These are phyloP conservation scores for Cinclus cinclus DNA, from an alignment of 2,113 vertebrate genomes.

Conservation along the genomic window DNA sequence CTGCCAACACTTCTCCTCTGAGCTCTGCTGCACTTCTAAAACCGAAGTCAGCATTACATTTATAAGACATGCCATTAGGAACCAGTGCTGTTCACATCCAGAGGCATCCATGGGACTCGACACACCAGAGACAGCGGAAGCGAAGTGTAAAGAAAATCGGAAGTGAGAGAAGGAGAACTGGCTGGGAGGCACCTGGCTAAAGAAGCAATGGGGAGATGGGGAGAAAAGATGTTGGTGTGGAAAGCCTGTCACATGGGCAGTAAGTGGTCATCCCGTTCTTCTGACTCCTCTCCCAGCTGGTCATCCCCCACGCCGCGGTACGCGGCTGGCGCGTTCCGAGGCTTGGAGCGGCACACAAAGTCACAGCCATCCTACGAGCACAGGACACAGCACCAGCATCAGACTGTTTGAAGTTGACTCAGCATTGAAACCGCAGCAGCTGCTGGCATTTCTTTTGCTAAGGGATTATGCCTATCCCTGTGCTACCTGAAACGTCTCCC, in stretches of 20 bases:
- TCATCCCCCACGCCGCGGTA: constrained; percentile 87
- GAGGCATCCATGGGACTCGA: not conserved
- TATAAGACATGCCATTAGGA: not conserved
- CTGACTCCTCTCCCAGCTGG: constrained; percentile 86
- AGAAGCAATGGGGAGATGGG: constrained; percentile 34
- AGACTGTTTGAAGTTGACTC: not conserved
- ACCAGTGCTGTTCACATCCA: not conserved
- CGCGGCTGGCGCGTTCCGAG: constrained; percentile 75
- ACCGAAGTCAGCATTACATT: not conserved
- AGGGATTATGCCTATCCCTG: not conserved
- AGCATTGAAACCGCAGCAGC: not conserved
- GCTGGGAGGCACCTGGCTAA: constrained; percentile 45
- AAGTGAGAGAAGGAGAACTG: constrained; percentile 28
- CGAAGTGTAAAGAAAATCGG: constrained; percentile 24
- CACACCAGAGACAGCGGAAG: not conserved
- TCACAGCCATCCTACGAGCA: constrained; percentile 91
- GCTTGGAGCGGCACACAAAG: constrained; percentile 90
- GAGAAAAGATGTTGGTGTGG: not conserved
- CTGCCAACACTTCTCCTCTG: not conserved
- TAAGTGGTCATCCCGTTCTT: constrained; percentile 95
- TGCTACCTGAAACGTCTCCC: not conserved
- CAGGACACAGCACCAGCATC: not conserved
- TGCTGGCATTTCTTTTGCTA: not conserved
- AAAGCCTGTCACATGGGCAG: constrained; percentile 75
- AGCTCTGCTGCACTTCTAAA: not conserved